phyloP scores from a whole-genome alignment of 2,888 invertebrate species.

The Erannis defoliaria region DNA sequence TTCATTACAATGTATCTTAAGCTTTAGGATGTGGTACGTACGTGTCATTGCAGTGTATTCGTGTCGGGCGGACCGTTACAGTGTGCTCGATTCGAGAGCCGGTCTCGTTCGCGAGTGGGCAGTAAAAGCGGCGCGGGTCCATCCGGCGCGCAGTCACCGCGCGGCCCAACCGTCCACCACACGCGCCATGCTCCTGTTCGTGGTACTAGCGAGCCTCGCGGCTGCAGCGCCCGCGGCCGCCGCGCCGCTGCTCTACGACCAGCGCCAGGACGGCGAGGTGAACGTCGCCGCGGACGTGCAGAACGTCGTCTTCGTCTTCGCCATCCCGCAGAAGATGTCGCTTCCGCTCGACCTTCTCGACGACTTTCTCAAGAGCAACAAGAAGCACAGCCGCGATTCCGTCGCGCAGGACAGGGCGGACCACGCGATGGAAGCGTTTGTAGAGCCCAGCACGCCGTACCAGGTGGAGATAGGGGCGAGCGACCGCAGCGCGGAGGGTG shows the following conservation, averaged over 20 bases:
- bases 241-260: slow-evolving; percentile 86
- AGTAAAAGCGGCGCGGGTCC: slow-evolving; percentile 79
- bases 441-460: slow-evolving; percentile 90
- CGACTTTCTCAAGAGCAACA: slow-evolving; percentile 41
- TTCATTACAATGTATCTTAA: slow-evolving; percentile 25
- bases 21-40: slow-evolving; percentile 38
- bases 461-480: slow-evolving; percentile 87
- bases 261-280: slow-evolving; percentile 91
- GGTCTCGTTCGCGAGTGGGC: slow-evolving; percentile 76
- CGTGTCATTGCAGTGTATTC: slow-evolving; percentile 48
- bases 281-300: slow-evolving; percentile 92
- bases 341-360: slow-evolving; percentile 54
- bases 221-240: slow-evolving; percentile 64
- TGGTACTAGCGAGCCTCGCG: slow-evolving; percentile 57
- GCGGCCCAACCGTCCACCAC: slow-evolving; percentile 58
- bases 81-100: slow-evolving; percentile 77
- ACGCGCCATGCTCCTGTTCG: slow-evolving; percentile 72
- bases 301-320: slow-evolving; percentile 90
- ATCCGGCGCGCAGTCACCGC: slow-evolving; percentile 67
- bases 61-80: slow-evolving; percentile 81
- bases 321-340: slow-evolving; percentile 77
- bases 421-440: slow-evolving; percentile 81
- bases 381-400: slow-evolving; percentile 45
- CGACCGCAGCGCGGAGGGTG: slow-evolving; percentile 59
- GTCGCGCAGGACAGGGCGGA: slow-evolving; percentile 75